phyloP scores from a whole-genome alignment of 1,140 invertebrate species.

The Sycophila sp. region DNA sequence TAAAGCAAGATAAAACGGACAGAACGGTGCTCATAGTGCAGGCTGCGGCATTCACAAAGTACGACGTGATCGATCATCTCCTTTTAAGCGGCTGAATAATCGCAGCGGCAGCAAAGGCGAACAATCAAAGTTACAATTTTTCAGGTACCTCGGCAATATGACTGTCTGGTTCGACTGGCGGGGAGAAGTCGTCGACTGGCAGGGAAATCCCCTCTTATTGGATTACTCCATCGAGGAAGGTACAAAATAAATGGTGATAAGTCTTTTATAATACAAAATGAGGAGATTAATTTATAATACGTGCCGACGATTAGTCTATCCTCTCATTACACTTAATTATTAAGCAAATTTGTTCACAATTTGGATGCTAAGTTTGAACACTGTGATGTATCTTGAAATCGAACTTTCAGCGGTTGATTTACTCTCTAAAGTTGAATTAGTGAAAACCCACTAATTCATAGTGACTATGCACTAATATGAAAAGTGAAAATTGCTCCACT shows the following conservation, averaged over 20 bases:
- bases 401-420: no score
- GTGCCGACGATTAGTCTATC: no score
- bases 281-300: no score
- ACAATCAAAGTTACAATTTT: not conserved
- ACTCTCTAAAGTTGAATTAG: no score
- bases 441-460: no score
- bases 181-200: conserved; percentile 75
- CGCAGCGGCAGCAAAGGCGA: not conserved
- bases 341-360: no score
- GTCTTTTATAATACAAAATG: no score
- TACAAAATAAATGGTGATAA: conserved; percentile 54
- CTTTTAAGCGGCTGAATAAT: not conserved
- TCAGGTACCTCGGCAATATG: conserved; percentile 54
- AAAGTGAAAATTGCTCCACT: no score
- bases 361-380: no score
- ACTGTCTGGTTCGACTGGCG: conserved; percentile 77
- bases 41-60: conserved; percentile 74
- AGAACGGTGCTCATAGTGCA: conserved; percentile 76
- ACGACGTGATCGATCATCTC: not conserved
- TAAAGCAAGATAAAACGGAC: conserved; percentile 68
- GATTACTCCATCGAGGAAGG: conserved; percentile 72
- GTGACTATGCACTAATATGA: no score
- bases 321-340: no score
- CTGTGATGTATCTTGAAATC: no score
- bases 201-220: conserved; percentile 81